A percentile compares a stretch with the other conserved stretches of the same genome.
phyloP scores from a whole-genome alignment of 2,797 vertebrate species.

The Chrosomus eos region DNA sequence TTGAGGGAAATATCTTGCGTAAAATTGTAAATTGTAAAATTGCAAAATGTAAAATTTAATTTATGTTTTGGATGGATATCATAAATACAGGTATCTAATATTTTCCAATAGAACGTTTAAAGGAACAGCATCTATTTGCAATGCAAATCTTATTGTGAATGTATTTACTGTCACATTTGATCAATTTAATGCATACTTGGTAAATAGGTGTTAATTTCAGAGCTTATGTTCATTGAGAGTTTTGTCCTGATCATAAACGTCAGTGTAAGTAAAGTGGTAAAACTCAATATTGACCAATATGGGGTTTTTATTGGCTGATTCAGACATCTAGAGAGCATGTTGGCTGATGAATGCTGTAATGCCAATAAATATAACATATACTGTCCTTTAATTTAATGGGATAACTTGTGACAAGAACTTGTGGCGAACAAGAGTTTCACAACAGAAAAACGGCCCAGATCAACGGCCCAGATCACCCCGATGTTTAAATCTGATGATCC shows the following conservation, averaged over 20 bases:
- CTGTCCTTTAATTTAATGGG: neutral
- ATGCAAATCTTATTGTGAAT: neutral
- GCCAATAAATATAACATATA: neutral
- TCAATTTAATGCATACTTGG: neutral
- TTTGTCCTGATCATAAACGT: neutral
- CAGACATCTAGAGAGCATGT: neutral
- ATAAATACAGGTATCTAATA: neutral
- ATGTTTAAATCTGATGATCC: too few species aligned
- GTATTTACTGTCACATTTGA: neutral
- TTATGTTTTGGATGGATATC: neutral
- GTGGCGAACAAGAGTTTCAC: neutral
- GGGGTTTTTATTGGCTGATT: neutral
- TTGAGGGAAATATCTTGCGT: neutral
- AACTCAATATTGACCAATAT: neutral
- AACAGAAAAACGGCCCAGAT: too few species aligned
- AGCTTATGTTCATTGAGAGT: neutral
- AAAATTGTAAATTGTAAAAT: too few species aligned
- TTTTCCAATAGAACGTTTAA: neutral
- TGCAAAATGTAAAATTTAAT: too few species aligned
- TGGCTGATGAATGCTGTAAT: neutral
- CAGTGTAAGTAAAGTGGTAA: neutral
- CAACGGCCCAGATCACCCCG: too few species aligned
- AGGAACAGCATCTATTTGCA: neutral
- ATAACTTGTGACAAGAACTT: neutral
- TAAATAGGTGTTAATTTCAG: neutral